These are phyloP conservation scores for Agrotis exclamationis DNA, from an alignment of 2,888 invertebrate genomes.

Conservation along the genomic window DNA sequence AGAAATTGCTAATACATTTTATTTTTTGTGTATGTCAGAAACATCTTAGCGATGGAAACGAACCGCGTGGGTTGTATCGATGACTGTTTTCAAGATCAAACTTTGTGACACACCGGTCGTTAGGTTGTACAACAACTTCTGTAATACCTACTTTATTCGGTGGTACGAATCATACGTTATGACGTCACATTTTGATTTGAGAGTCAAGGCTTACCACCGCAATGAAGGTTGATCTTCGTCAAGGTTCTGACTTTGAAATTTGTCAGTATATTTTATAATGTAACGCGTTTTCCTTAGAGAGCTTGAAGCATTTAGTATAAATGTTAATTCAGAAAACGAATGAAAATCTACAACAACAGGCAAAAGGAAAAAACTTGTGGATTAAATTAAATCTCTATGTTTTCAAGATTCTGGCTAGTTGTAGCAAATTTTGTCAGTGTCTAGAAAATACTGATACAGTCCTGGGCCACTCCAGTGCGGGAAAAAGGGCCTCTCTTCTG, in stretches of 20 bases:
- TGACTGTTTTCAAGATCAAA: conserved; percentile 66
- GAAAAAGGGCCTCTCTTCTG: no score
- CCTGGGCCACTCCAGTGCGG: no score
- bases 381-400: no score
- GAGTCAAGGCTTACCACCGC: background rate
- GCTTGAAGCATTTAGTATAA: no score
- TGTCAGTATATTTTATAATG: no score
- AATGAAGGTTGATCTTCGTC: background rate
- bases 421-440: no score
- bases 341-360: no score
- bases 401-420: no score
- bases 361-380: no score
- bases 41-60: conserved; percentile 51
- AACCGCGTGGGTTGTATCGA: conserved; percentile 60
- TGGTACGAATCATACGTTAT: conserved; percentile 1
- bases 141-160: conserved; percentile 1
- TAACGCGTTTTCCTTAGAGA: no score
- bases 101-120: conserved; percentile 50
- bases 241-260: background rate
- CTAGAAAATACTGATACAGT: no score
- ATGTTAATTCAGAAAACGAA: no score
- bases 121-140: conserved; percentile 31
- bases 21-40: conserved; percentile 59
- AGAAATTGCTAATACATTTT: conserved; percentile 35
- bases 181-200: conserved; percentile 4